Evolutionary conservation across 2,888 invertebrate genomes (phyloP).

Genomic region (Calephelis perditalis): DNA sequence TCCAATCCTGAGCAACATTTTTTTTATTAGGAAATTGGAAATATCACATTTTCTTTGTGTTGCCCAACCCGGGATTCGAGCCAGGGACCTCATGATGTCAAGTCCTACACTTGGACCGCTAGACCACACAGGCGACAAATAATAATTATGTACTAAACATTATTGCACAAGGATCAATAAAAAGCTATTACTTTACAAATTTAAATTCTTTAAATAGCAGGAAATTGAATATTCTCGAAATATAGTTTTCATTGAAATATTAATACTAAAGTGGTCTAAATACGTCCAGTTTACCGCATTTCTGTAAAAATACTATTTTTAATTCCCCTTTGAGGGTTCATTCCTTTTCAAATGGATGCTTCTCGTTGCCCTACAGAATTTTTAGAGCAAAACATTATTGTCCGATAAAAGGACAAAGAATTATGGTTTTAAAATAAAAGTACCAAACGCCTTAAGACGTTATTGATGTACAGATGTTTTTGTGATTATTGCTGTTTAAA

Average conservation of each 20-base stretch:
- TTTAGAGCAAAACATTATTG: not conserved
- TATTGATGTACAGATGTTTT: not conserved
- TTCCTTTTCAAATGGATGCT: slow-evolving; percentile 3
- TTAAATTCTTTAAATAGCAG: not conserved
- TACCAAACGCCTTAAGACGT: not conserved
- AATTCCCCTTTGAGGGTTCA: slow-evolving; percentile 9
- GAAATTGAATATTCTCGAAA: slow-evolving; percentile 1
- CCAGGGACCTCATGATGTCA: too few species aligned
- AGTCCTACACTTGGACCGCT: too few species aligned
- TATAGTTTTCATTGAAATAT: not conserved
- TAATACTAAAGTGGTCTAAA: not conserved
- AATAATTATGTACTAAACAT: not conserved
- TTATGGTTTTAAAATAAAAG: slow-evolving; percentile 6
- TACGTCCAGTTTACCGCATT: not conserved
- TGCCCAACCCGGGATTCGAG: too few species aligned
- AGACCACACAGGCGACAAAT: too few species aligned
- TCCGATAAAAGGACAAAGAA: slow-evolving; percentile 1
- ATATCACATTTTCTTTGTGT: too few species aligned
- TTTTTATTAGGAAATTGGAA: too few species aligned
- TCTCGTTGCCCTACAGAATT: slow-evolving; percentile 1
- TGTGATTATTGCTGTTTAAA: not conserved
- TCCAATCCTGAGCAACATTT: too few species aligned
- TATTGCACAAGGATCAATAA: not conserved
- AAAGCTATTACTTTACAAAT: not conserved
- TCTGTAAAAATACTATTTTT: slow-evolving; percentile 6